These are phyloP conservation scores for Trichonephila inaurata DNA, from an alignment of 1,140 invertebrate genomes.

Conservation along the genomic window DNA sequence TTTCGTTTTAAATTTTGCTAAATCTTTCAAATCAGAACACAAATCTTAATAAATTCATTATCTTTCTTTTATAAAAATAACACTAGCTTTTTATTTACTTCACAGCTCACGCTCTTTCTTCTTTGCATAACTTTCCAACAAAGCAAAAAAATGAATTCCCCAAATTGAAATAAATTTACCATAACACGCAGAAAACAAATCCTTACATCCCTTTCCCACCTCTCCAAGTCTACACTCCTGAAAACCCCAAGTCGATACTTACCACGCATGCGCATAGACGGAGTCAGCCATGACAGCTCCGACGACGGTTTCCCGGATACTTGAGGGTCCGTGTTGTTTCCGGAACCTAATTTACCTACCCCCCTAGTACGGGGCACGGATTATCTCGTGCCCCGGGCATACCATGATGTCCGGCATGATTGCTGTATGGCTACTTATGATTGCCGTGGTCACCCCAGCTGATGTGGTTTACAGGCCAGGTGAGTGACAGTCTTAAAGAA, in stretches of 20 bases:
- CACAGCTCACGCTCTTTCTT: no score
- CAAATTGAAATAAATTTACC: no score
- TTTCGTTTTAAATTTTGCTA: no score
- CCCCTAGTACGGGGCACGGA: slow-evolving; percentile 49
- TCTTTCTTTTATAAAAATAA: no score
- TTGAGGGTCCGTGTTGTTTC: neutral
- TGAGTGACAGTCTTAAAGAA: slow-evolving; percentile 2
- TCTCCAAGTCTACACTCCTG: neutral
- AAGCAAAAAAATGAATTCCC: no score
- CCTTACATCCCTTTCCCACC: neutral
- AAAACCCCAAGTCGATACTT: slow-evolving; percentile 40
- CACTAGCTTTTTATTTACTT: no score
- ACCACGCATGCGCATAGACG: slow-evolving; percentile 16
- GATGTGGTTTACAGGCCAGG: slow-evolving; percentile 67
- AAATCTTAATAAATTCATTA: no score
- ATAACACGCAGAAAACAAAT: neutral
- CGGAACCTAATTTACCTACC: neutral
- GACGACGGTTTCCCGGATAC: neutral
- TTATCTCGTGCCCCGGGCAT: slow-evolving; percentile 33
- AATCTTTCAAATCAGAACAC: no score
- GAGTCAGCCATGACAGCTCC: slow-evolving; percentile 54
- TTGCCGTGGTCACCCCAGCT: neutral
- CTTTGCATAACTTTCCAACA: no score
- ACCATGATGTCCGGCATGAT: neutral
- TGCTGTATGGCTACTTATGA: neutral